Evolutionary conservation across 2,113 vertebrate species (phyloP), one percentile per base, ranked within the genome.

Genomic region (Xenotilapia leptura): DNA sequence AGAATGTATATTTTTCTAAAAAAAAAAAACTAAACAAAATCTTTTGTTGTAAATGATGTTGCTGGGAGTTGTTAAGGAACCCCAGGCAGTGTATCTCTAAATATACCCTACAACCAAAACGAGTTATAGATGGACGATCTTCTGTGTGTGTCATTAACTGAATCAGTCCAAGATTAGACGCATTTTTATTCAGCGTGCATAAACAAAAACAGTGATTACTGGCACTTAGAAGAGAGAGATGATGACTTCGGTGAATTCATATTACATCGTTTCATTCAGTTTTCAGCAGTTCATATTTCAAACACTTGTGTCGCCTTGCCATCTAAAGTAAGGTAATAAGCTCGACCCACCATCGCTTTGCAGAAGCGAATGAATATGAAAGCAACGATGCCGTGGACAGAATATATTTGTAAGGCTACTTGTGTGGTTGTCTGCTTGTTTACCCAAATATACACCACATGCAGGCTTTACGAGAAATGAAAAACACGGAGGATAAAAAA

Each of bases 401-500:
- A 87, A 88, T 56, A 90, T 60, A 83, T 83, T 85, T 58, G 5
- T 42, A 7, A 47, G 17, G 55, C 45, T 47, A 17, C 40, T 47
- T 86, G 38, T 80, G 62, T 70, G 58, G 73, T 58, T 51, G 53
- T 65, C 40, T 13, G 8, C 23, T 40, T 82, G 80, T 87, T 85
- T 60, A 83, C 42, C 36, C 36, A 81, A 79, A 82, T 68, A 28
- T 14, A 55, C 53, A 79, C 73, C 45, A 49, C 58, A 83, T 36
- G 31, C 47, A 89, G 3, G 13, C 84, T 79, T 68, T 17, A 82
- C 11, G 53, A 82, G 58, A 88, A 75, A 33, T 40, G 31, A 23
- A 79, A 75, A 49, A 60, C 38, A 55, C 1, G 2, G 7, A 80
- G 38, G 49, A 75, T 28, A 19, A 75, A 75, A 60, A 19, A 23